Evolutionary conservation across 2,888 invertebrate species (phyloP), one percentile per base, ranked within the genome.

Genomic region (Sericinus montela): DNA sequence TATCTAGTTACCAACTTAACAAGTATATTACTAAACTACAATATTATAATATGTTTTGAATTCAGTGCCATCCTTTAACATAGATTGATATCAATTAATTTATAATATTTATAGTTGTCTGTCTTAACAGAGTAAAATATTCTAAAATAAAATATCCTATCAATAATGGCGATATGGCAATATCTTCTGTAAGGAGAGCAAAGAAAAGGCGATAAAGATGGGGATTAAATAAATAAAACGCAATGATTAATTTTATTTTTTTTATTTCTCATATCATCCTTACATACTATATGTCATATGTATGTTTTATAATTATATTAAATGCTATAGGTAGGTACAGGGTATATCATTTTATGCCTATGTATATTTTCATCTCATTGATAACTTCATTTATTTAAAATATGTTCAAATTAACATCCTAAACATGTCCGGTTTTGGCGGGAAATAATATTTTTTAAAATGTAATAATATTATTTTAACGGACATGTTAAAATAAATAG

Each of bases 191-290:
- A 19, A 38, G 46, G 19, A 29, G 19, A 19, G n/a, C n/a, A n/a
- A n/a, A n/a, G n/a, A n/a, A n/a, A n/a, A n/a, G n/a, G n/a, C n/a
- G n/a, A n/a, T n/a, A n/a, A n/a, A n/a, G n/a, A n/a, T n/a, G n/a
- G n/a, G n/a, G n/a, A n/a, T n/a, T n/a, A n/a, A n/a, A 43, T 45
- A 75, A 80, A 80, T 79, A 66, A 80, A 80, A 80, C 77, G 60
- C 66, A 43, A 23, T 52, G 30, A 9, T 14, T 55, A 58, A 61
- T 72, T 63, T n/a, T n/a, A n/a, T n/a, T 65, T 72, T 63, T 69
- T 72, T 75, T 80, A 74, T 76, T 72, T 70, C 73, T 67, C 69
- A 75, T 76, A 75, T 73, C 69, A 71, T 69, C 61, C 69, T 77
- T 78, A 80, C 49, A 45, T 51, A 51, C 71, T 62, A 58, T 75